Evolutionary conservation across 2,797 vertebrate species (phyloP).

Genomic region (Tadarida brasiliensis): DNA sequence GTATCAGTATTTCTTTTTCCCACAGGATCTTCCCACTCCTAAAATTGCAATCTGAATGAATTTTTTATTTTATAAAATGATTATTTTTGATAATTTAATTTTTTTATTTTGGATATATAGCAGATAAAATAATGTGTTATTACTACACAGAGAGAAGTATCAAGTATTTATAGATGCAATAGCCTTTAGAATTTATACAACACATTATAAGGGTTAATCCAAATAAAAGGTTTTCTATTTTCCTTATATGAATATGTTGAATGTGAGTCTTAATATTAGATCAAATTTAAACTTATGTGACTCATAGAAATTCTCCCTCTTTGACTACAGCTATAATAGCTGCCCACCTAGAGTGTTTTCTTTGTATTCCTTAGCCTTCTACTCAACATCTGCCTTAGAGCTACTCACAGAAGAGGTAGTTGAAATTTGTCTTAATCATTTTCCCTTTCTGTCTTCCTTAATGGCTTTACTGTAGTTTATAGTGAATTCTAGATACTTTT

Average conservation of each 20-base stretch:
- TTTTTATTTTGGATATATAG: background rate
- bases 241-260: slow-evolving; percentile 3
- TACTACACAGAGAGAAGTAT: slow-evolving; percentile 19
- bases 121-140: slow-evolving; percentile 49
- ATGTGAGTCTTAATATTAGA: slow-evolving; percentile 22
- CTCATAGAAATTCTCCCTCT: background rate
- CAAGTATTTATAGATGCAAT: background rate
- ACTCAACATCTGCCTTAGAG: background rate
- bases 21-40: background rate
- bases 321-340: background rate
- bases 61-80: slow-evolving; percentile 54
- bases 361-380: slow-evolving; percentile 28
- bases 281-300: slow-evolving; percentile 9
- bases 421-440: slow-evolving; percentile 9
- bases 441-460: background rate
- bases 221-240: background rate
- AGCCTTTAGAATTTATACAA: slow-evolving; percentile 26
- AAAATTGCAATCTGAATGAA: slow-evolving; percentile 37
- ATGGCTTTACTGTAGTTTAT: background rate
- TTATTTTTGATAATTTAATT: slow-evolving; percentile 59
- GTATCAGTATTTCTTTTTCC: slow-evolving; percentile 12
- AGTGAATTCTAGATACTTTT: background rate
- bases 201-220: background rate
- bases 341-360: slow-evolving; percentile 11
- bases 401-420: background rate